phyloP scores from a whole-genome alignment of 2,888 invertebrate species.

The Osedax fenrisi region DNA sequence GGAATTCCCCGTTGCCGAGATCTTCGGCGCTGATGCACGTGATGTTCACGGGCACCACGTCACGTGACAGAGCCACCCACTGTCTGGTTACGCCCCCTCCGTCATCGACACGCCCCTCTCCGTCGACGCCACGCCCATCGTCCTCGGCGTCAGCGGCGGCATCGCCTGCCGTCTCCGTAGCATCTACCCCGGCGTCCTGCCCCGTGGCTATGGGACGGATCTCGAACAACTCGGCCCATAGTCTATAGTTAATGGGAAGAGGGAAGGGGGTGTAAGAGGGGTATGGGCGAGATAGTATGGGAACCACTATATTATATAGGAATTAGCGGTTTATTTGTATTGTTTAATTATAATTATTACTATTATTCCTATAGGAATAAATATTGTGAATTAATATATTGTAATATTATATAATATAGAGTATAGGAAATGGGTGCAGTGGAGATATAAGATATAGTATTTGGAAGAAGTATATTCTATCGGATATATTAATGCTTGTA shows the following conservation, averaged over 20 bases:
- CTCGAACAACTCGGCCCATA: conserved; percentile 97
- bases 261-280: neutral
- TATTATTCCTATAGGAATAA: too few relatives aligned
- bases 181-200: neutral
- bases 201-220: conserved; percentile 57
- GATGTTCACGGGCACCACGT: conserved; percentile 93
- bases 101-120: conserved; percentile 54
- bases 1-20: neutral
- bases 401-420: too few relatives aligned
- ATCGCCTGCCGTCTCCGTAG: neutral
- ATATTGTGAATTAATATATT: too few relatives aligned
- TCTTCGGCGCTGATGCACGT: conserved; percentile 62
- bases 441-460: too few relatives aligned
- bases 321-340: too few relatives aligned
- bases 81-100: neutral
- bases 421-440: too few relatives aligned
- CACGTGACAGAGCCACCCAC: conserved; percentile 94
- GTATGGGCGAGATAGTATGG: neutral
- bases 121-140: conserved; percentile 53
- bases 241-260: conserved; percentile 53
- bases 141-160: neutral
- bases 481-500: too few relatives aligned
- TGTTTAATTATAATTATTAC: too few relatives aligned
- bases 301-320: too few relatives aligned
- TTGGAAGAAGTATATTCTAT: too few relatives aligned